Base-by-base conservation (phyloP, 1,140 invertebrate genomes). In the Melanaphis sacchari region DNA sequence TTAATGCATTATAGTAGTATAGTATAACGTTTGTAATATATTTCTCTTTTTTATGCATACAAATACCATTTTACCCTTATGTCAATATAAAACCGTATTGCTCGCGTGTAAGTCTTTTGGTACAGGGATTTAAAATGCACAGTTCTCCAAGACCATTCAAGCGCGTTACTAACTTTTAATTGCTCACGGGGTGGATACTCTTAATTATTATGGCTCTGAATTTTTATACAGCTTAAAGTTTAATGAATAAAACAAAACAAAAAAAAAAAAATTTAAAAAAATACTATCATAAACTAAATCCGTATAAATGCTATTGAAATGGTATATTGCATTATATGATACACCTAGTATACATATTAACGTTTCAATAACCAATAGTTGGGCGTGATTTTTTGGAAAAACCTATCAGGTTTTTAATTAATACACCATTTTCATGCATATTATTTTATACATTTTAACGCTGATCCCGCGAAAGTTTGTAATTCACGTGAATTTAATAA, bases 131-230 rank as follows among this genome's bases (percentile, higher is more conserved):
- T 90, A 59, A 41, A 59, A 90, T 24, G n/a, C 36, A 90, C 38
- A 90, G 18, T 36, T 36, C 49, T 54, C 49, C 38, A 59, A 54
- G 88, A 52, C 36, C 88, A n/a, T 89, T 89, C 43, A 38, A 89
- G 87, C 87, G 87, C 87, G n/a, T 38, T 52, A 89, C 46, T 59
- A 90, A 90, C 88, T 90, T 90, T 59, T 90, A 59, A 59, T 90
- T 90, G 36, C 38, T 90, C 26, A 24, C 24, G 36, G 88, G 52
- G 21, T 41, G 36, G 24, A 21, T 59, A 41, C 24, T 36, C 52
- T 90, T 90, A 90, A 90, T 90, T 90, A 90, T 90, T 90, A 59
- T 41, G 24, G 54, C 49, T 90, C 49, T 6, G 52, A 5, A 59
- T 52, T 89, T 36, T 89, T 52, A 38, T 22, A 15, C 38, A n/a